Percentiles rank a stretch among this genome's conserved stretches.
phyloP scores from a whole-genome alignment of 2,797 vertebrate genomes.

The Myoxocephalus aenaeus region DNA sequence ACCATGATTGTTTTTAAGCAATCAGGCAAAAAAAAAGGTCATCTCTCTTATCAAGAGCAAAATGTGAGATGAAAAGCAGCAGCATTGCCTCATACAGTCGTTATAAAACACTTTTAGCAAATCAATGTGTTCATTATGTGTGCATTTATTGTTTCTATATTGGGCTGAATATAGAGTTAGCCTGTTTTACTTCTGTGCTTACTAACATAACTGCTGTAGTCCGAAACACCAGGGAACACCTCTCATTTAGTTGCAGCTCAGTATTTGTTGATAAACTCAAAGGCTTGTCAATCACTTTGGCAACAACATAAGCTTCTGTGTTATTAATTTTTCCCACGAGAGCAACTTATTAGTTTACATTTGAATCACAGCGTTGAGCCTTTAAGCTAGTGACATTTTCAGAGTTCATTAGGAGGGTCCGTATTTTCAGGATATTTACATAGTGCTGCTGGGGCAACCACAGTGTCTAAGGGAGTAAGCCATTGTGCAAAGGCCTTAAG shows the following conservation, averaged over 20 bases:
- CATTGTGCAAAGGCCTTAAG: background rate
- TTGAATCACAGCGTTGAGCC: slow-evolving; percentile 11
- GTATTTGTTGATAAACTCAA: background rate
- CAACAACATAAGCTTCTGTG: background rate
- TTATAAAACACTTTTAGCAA: background rate
- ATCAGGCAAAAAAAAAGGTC: slow-evolving; percentile 45
- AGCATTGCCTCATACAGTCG: slow-evolving; percentile 4
- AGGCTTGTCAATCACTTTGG: background rate
- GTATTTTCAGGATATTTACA: slow-evolving; percentile 35
- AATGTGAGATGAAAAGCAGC: slow-evolving; percentile 21
- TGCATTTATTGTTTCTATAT: background rate
- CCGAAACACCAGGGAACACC: background rate
- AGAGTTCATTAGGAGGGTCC: slow-evolving; percentile 20
- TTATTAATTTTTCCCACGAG: background rate
- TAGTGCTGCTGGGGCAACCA: slow-evolving; percentile 1
- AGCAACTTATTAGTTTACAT: slow-evolving; percentile 28
- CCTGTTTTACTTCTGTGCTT: background rate
- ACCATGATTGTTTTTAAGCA: slow-evolving; percentile 42
- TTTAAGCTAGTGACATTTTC: slow-evolving; percentile 33
- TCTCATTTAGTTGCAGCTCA: slow-evolving; percentile 1
- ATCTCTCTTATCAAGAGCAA: slow-evolving; percentile 30
- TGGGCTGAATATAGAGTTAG: background rate
- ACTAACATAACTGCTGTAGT: background rate
- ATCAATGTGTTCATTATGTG: background rate
- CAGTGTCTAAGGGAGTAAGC: background rate